Evolutionary conservation across 2,888 invertebrate species (phyloP).

Genomic region (Nomada lathburiana): DNA sequence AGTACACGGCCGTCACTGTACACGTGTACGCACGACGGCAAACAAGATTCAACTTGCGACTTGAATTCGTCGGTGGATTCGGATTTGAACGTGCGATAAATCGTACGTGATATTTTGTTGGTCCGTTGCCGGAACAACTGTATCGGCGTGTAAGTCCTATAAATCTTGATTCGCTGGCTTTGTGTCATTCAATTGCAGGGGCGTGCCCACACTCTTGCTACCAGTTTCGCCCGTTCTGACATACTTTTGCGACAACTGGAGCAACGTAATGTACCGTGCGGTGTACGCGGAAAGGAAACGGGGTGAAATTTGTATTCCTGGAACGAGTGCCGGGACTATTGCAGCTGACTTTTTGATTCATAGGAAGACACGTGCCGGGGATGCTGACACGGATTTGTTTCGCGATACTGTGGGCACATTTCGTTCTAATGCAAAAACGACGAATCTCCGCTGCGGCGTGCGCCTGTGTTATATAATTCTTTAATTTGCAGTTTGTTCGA

Average conservation of each 20-base stretch:
- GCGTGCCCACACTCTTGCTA: not conserved
- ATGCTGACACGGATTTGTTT: not conserved
- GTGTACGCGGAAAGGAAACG: not conserved
- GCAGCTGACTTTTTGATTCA: constrained; percentile 26
- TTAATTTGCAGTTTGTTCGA: too few relatives aligned
- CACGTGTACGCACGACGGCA: not conserved
- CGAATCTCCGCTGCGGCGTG: not conserved
- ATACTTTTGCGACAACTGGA: constrained; percentile 23
- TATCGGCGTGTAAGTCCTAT: constrained; percentile 32
- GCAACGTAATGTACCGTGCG: constrained; percentile 5
- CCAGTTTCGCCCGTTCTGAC: constrained; percentile 25
- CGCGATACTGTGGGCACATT: too few relatives aligned
- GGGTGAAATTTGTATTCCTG: not conserved
- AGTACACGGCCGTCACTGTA: too few relatives aligned
- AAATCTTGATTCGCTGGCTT: constrained; percentile 29
- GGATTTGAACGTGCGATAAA: constrained; percentile 28
- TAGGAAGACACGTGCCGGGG: not conserved
- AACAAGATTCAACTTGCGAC: not conserved
- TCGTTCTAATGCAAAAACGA: not conserved
- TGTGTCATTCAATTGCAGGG: constrained; percentile 27
- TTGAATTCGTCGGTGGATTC: constrained; percentile 4
- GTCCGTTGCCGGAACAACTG: constrained; percentile 25
- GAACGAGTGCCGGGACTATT: not conserved
- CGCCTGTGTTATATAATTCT: too few relatives aligned
- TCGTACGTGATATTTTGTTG: constrained; percentile 27